Evolutionary conservation across 2,113 vertebrate species (phyloP).

Genomic region (Dicrurus megarhynchus): DNA sequence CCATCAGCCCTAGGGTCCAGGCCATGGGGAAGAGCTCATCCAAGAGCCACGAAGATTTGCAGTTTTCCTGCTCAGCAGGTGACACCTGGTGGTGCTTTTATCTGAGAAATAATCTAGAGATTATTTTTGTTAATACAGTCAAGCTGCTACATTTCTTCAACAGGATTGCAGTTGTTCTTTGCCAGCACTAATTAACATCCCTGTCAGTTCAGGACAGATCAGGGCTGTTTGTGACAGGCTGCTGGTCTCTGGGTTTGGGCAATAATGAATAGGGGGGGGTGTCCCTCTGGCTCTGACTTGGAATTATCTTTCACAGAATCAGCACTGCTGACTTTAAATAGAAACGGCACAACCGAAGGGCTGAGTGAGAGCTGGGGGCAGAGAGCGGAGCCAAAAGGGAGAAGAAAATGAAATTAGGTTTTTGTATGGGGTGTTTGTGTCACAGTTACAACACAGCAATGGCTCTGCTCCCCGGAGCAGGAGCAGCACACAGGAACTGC

Average conservation of each 20-base stretch:
- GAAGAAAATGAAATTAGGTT: neutral
- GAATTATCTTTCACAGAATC: neutral
- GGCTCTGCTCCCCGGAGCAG: neutral
- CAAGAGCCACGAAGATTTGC: neutral
- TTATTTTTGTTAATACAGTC: neutral
- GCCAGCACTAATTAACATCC: neutral
- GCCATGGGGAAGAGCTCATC: neutral
- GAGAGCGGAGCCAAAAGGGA: neutral
- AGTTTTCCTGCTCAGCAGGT: neutral
- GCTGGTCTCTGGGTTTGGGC: neutral
- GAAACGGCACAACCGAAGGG: neutral
- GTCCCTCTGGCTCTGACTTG: neutral
- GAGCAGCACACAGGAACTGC: neutral
- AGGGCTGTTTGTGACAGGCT: neutral
- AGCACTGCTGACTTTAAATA: neutral
- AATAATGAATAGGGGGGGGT: neutral
- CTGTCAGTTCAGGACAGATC: neutral
- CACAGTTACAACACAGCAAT: neutral
- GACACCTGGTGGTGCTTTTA: neutral
- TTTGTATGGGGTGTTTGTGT: neutral
- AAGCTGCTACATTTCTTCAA: neutral
- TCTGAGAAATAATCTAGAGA: neutral
- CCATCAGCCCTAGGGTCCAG: neutral
- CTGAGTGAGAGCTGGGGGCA: neutral
- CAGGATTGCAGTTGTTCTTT: neutral